phyloP scores from a whole-genome alignment of 1,140 invertebrate genomes.

The Leguminivora glycinivorella region DNA sequence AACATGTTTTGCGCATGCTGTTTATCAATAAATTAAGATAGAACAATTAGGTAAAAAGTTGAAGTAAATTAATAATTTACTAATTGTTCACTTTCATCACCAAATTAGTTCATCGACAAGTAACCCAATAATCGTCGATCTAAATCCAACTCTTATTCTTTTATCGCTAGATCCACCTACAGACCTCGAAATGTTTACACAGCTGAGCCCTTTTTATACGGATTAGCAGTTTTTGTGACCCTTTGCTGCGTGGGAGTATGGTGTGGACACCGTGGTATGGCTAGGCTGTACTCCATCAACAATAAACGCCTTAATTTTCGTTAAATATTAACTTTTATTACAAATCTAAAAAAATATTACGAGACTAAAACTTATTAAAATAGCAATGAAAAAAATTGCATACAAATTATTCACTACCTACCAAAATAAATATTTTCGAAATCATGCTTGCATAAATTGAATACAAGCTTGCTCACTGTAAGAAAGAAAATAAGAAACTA shows the following conservation, averaged over 20 bases:
- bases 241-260: slow-evolving; percentile 34
- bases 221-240: slow-evolving; percentile 45
- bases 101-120: no score
- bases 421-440: no score
- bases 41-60: no score
- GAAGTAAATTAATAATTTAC: no score
- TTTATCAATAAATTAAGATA: no score
- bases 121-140: neutral
- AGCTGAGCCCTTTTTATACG: slow-evolving; percentile 37
- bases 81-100: neutral
- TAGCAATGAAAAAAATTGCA: no score
- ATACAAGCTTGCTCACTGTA: neutral
- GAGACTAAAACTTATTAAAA: no score
- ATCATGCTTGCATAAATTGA: no score
- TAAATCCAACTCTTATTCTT: neutral
- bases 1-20: no score
- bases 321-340: neutral
- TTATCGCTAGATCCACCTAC: neutral
- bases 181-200: slow-evolving; percentile 36
- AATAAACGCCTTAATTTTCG: neutral
- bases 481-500: neutral
- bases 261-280: neutral
- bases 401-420: no score
- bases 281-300: neutral
- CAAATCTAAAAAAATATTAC: no score